These are phyloP conservation scores for Poecilobothrus nobilitatus DNA, from an alignment of 2,888 invertebrate genomes.

Conservation along the genomic window DNA sequence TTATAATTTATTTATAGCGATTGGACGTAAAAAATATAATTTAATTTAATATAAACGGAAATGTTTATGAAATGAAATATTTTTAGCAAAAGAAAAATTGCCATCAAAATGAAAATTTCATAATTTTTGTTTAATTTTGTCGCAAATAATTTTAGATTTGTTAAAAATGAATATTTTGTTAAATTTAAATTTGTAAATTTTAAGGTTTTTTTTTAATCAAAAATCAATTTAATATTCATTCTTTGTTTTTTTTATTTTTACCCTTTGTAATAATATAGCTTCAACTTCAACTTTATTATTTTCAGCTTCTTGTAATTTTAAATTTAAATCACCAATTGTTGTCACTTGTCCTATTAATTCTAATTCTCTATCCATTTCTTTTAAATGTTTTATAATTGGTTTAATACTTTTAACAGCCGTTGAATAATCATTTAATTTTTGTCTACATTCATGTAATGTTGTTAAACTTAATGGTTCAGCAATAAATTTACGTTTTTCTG, in stretches of 20 bases:
- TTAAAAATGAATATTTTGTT: too few relatives aligned
- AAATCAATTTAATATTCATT: too few relatives aligned
- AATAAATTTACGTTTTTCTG: slow-evolving; percentile 72
- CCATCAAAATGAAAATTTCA: too few relatives aligned
- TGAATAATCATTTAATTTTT: slow-evolving; percentile 80
- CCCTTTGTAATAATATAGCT: slow-evolving; percentile 74
- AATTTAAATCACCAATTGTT: slow-evolving; percentile 74
- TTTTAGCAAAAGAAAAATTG: too few relatives aligned
- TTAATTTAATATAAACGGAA: too few relatives aligned
- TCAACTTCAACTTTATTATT: slow-evolving; percentile 78
- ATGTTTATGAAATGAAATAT: too few relatives aligned
- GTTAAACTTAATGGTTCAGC: slow-evolving; percentile 68
- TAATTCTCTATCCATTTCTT: slow-evolving; percentile 86
- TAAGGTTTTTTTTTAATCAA: neutral
- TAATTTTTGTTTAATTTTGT: too few relatives aligned
- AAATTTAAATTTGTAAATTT: neutral
- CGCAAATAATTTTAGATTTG: too few relatives aligned
- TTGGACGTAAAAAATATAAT: too few relatives aligned
- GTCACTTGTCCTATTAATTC: slow-evolving; percentile 76
- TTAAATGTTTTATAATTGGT: slow-evolving; percentile 74
- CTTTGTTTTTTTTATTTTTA: slow-evolving; percentile 41
- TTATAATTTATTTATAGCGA: too few relatives aligned
- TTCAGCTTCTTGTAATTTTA: slow-evolving; percentile 78
- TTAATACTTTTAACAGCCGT: slow-evolving; percentile 83
- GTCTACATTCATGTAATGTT: slow-evolving; percentile 71